Percentiles rank a stretch among this genome's conserved stretches.
phyloP scores from a whole-genome alignment of 1,140 invertebrate genomes.

The Drosophila azteca region DNA sequence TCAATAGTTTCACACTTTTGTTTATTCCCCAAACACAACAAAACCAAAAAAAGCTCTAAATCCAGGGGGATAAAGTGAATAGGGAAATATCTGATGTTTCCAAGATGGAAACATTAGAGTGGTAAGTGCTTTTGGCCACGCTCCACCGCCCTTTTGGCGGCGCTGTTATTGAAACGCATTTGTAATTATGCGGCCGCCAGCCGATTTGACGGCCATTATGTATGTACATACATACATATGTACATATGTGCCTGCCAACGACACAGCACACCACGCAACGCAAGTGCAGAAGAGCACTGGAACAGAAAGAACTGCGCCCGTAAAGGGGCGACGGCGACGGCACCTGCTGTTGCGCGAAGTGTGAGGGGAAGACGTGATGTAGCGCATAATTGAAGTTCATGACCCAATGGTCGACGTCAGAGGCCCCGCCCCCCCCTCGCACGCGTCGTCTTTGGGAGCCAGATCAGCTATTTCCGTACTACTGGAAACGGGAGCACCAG shows the following conservation, averaged over 20 bases:
- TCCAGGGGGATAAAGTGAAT: not conserved
- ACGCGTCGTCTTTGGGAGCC: slow-evolving; percentile 25
- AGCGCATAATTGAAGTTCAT: slow-evolving; percentile 75
- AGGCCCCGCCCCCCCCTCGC: slow-evolving; percentile 52
- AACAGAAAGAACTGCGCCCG: not conserved
- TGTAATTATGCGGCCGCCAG: slow-evolving; percentile 59
- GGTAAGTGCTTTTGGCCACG: slow-evolving; percentile 35
- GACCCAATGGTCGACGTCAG: slow-evolving; percentile 63
- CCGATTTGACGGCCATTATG: slow-evolving; percentile 67
- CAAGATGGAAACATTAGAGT: slow-evolving; percentile 31
- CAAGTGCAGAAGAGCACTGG: slow-evolving; percentile 13
- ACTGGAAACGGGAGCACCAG: no score
- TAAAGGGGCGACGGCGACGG: not conserved
- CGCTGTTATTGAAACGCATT: slow-evolving; percentile 46
- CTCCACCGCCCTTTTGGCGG: slow-evolving; percentile 6
- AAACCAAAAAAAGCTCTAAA: slow-evolving; percentile 25
- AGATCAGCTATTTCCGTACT: slow-evolving; percentile 29
- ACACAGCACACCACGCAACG: slow-evolving; percentile 25
- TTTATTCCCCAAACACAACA: slow-evolving; percentile 19
- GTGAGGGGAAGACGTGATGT: slow-evolving; percentile 19
- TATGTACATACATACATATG: no score
- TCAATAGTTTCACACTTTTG: slow-evolving; percentile 38
- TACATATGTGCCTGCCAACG: slow-evolving; percentile 31
- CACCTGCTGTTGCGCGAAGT: slow-evolving; percentile 20
- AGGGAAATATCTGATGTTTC: slow-evolving; percentile 42